Evolutionary conservation across 2,113 vertebrate genomes (phyloP).

Genomic region (Pungitius pungitius): DNA sequence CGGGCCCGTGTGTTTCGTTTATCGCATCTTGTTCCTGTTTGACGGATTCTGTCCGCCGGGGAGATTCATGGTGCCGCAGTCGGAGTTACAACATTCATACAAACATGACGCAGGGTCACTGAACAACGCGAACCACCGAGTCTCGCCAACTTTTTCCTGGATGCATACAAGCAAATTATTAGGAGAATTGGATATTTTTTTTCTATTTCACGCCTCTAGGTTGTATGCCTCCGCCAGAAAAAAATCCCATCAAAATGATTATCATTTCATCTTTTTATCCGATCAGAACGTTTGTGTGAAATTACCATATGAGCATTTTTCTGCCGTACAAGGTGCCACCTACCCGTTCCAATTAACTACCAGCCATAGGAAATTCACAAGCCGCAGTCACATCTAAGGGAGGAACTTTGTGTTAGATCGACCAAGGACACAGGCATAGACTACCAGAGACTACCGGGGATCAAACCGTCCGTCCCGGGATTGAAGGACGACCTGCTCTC

Average conservation of each 20-base stretch:
- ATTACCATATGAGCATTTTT: neutral
- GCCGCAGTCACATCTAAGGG: no score
- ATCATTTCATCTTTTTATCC: neutral
- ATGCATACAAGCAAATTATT: neutral
- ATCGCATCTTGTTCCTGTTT: neutral
- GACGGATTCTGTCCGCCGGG: neutral
- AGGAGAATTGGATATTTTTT: neutral
- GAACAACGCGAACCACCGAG: neutral
- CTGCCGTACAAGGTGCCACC: no score
- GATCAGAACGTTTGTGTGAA: neutral
- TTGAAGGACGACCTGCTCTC: no score
- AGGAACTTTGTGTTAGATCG: no score
- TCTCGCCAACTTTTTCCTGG: neutral
- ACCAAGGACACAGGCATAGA: neutral
- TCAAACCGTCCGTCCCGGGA: no score
- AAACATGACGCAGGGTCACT: neutral
- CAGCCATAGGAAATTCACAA: no score
- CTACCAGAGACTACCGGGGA: neutral
- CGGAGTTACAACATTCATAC: neutral
- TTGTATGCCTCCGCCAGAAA: neutral
- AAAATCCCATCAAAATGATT: neutral
- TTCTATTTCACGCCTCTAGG: neutral
- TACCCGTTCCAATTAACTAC: no score
- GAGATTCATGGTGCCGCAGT: neutral
- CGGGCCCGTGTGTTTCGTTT: neutral